Conservation (phyloP, 2,888 invertebrate species). For the Spodoptera littoralis region DNA sequence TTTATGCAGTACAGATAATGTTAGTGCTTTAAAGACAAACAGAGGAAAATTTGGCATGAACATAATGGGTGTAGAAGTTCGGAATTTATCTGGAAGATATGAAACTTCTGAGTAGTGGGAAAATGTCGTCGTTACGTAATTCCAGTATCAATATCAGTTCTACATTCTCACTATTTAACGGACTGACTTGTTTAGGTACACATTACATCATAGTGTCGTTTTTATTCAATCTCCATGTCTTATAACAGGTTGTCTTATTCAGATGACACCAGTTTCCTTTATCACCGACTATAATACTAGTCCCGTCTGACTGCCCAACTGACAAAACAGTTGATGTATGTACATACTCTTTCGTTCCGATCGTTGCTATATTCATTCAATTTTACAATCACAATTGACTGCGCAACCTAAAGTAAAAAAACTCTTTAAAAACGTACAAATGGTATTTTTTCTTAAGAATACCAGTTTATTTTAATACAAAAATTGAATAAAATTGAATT, state of each 20-base stretch:
- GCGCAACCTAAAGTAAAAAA: not conserved
- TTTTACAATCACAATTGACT: constrained; percentile 1
- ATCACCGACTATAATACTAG: constrained; percentile 17
- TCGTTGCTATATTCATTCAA: not conserved
- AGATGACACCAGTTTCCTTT: constrained; percentile 4
- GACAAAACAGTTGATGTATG: constrained; percentile 4
- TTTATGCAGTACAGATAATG: constrained; percentile 12
- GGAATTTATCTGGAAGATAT: too few relatives aligned
- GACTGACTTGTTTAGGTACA: too few relatives aligned
- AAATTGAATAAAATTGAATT: not conserved
- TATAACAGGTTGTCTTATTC: not conserved
- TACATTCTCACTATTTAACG: too few relatives aligned
- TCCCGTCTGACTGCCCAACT: constrained; percentile 14
- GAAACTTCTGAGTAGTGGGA: not conserved
- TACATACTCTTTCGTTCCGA: constrained; percentile 3
- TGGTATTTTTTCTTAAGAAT: constrained; percentile 5
- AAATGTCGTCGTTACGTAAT: not conserved
- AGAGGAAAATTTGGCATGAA: too few relatives aligned
- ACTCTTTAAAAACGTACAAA: constrained; percentile 15
- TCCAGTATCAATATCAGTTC: too few relatives aligned
- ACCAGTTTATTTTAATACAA: constrained; percentile 14
- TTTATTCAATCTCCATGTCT: not conserved
- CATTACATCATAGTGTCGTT: too few relatives aligned
- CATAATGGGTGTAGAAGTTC: too few relatives aligned
- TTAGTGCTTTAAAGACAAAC: too few relatives aligned